Conservation (phyloP, 2,888 invertebrate genomes). For the Acrobasis repandana region DNA sequence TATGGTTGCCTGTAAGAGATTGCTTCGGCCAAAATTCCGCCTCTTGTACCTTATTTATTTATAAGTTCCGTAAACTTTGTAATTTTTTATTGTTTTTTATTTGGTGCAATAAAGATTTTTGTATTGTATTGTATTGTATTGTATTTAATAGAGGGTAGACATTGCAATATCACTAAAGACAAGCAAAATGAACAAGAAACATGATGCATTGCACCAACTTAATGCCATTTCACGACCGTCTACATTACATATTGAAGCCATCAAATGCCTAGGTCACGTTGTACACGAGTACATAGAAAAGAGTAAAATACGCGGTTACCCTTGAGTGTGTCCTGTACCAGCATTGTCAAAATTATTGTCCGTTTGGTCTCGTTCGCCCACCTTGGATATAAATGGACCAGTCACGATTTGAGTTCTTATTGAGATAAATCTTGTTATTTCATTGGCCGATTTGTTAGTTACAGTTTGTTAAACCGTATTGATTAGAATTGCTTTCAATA, state of each 20-base stretch:
- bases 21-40: too few relatives aligned
- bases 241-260: constrained; percentile 37
- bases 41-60: too few relatives aligned
- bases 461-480: background rate
- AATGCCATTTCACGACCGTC: constrained; percentile 49
- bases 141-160: constrained; percentile 8
- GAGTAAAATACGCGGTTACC: constrained; percentile 49
- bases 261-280: constrained; percentile 71
- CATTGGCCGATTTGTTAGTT: constrained; percentile 44
- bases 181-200: background rate
- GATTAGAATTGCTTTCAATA: constrained; percentile 28
- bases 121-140: too few relatives aligned
- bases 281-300: constrained; percentile 47
- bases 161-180: constrained; percentile 9
- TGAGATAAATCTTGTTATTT: constrained; percentile 53
- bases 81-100: too few relatives aligned
- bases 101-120: too few relatives aligned
- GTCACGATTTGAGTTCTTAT: constrained; percentile 63
- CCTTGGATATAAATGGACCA: constrained; percentile 61
- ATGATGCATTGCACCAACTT: constrained; percentile 9
- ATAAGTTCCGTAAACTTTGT: too few relatives aligned
- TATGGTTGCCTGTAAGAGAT: too few relatives aligned
- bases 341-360: constrained; percentile 61
- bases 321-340: constrained; percentile 57
- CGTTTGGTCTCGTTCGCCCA: constrained; percentile 51